These are phyloP conservation scores for Distichodus sexfasciatus DNA, from an alignment of 2,797 vertebrate genomes.

Conservation along the genomic window DNA sequence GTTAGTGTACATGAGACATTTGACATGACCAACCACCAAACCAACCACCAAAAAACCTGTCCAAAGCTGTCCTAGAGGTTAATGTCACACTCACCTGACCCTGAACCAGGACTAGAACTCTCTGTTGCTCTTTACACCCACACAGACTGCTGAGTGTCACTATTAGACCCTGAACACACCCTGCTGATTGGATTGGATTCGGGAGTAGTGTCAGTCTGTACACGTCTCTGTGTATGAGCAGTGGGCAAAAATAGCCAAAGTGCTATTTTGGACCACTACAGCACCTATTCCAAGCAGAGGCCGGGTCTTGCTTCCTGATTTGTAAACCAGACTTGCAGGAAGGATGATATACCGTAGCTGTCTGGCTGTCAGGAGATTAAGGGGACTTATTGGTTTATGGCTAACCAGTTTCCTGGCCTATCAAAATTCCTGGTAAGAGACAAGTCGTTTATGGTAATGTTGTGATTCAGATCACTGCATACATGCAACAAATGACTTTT, in stretches of 20 bases:
- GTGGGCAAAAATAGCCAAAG: slow-evolving; percentile 12
- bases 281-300: slow-evolving; percentile 10
- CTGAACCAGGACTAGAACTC: slow-evolving; percentile 11
- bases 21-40: no score
- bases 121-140: slow-evolving; percentile 13
- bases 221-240: not conserved
- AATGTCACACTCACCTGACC: slow-evolving; percentile 19
- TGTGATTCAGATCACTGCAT: not conserved
- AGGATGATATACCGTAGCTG: not conserved
- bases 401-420: not conserved
- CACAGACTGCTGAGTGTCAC: slow-evolving; percentile 12
- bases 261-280: slow-evolving; percentile 25
- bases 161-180: not conserved
- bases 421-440: not conserved
- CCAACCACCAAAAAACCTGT: slow-evolving; percentile 8
- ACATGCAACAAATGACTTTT: no score
- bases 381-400: not conserved
- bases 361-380: not conserved
- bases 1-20: not conserved
- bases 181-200: slow-evolving; percentile 20
- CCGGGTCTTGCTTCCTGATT: slow-evolving; percentile 15
- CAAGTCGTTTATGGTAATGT: not conserved
- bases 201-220: not conserved
- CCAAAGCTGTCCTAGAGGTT: slow-evolving; percentile 13
- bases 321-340: not conserved